phyloP scores from a whole-genome alignment of 1,140 invertebrate genomes.

The Saccostrea cuccullata region DNA sequence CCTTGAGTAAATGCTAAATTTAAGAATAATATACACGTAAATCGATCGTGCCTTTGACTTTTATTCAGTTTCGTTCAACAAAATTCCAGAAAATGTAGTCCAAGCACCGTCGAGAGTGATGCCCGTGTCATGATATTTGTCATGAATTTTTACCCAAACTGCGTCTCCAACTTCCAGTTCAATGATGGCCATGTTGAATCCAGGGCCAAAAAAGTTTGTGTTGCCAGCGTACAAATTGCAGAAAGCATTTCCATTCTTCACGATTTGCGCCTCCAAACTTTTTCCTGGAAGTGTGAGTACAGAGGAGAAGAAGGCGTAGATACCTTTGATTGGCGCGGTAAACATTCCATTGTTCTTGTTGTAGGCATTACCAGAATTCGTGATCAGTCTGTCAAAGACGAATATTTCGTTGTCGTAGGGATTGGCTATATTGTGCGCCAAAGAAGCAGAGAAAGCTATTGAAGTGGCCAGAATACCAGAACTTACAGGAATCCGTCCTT shows the following conservation, averaged over 20 bases:
- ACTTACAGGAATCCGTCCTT: background rate
- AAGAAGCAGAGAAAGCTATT: background rate
- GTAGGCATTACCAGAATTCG: background rate
- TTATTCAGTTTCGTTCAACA: slow-evolving; percentile 52
- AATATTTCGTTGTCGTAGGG: background rate
- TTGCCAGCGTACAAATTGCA: slow-evolving; percentile 23
- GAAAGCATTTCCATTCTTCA: background rate
- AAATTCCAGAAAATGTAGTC: slow-evolving; percentile 49
- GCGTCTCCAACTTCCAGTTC: slow-evolving; percentile 2
- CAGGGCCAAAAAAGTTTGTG: background rate
- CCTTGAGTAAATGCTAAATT: no score
- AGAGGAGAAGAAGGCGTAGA: background rate
- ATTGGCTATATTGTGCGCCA: background rate
- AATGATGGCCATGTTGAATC: slow-evolving; percentile 33
- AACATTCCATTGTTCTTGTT: background rate
- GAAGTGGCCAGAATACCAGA: background rate
- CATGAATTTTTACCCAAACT: slow-evolving; percentile 43
- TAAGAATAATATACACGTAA: no score
- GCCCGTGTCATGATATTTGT: slow-evolving; percentile 37
- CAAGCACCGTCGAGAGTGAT: slow-evolving; percentile 35
- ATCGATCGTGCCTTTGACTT: background rate
- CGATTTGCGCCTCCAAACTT: slow-evolving; percentile 8
- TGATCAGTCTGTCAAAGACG: background rate
- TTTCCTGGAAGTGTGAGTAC: background rate
- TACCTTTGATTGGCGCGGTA: background rate